Evolutionary conservation across 64 coral and sea anemone genomes (phyloP), one percentile per base, ranked within the genome.

Genomic region (Stichodactyla mertensii): DNA sequence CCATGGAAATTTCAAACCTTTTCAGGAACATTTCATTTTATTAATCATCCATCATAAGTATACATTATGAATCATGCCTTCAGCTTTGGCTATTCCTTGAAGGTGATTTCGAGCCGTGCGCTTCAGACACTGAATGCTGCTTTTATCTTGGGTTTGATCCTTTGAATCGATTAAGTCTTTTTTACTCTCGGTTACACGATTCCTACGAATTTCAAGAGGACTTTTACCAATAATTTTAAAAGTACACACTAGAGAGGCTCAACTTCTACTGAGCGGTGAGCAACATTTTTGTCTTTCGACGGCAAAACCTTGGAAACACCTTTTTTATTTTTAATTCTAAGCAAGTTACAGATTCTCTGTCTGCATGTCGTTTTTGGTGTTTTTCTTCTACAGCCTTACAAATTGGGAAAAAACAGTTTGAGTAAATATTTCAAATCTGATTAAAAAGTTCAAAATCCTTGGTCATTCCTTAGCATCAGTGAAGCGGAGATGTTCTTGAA

Each of bases 1-100:
- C 69, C 69, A 74, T 74, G 69, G 69, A 74, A 74, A 74, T 74
- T 74, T 26, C 66, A 71, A 71, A 26, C 69, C 69, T 74, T 74
- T 66, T 66, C 62, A 66, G 4, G 18, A 22, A 66, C 62, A 74
- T 74, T 74, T 74, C 22, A 27, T 74, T 1, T 74, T 74, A 26
- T 69, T 74, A 26, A 58, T 58, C 56, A 58, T 15, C 56, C 6
- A 0, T 11, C 14, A 58, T 58, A 11, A 58, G 24, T 66, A 64
- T 64, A n/a, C 5, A 22, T 22, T n/a, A 74, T 74, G 69, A 74
- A 74, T 74, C 4, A 26, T 74, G 69, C 69, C 69, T 9, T 10
- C 10, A 74, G 69, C 22, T 23, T 58, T 74, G 62, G 19, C 62
- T 31, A 10, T 31, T 74, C 27, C 24, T 74, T 27, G 69, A 74